phyloP scores from a whole-genome alignment of 1,140 invertebrate species.

The Lepidurus arcticus region DNA sequence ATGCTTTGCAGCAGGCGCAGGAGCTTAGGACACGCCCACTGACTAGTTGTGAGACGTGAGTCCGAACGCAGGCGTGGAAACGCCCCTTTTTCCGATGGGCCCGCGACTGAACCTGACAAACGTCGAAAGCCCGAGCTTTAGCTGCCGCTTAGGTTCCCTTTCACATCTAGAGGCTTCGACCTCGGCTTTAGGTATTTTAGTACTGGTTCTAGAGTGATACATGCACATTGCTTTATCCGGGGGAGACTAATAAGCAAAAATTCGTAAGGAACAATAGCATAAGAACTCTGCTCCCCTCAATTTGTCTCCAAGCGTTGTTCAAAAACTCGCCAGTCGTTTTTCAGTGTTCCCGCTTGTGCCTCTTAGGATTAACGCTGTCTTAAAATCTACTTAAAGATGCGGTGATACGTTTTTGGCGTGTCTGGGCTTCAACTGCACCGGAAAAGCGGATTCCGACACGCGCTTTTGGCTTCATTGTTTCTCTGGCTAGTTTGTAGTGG shows the following conservation, averaged over 20 bases:
- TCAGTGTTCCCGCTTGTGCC: slow-evolving; percentile 4
- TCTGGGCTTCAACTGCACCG: background rate
- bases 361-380: slow-evolving; percentile 13
- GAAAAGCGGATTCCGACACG: slow-evolving; percentile 2
- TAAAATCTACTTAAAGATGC: background rate
- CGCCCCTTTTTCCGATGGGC: background rate
- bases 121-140: background rate
- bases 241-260: background rate
- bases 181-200: slow-evolving; percentile 9
- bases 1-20: background rate
- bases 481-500: background rate
- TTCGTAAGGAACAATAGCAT: background rate
- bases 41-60: background rate
- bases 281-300: background rate
- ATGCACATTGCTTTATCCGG: background rate
- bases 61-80: background rate
- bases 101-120: background rate
- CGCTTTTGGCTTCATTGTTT: background rate
- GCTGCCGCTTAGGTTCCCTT: slow-evolving; percentile 8
- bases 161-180: slow-evolving; percentile 9
- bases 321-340: background rate
- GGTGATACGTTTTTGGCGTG: background rate
- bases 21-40: background rate
- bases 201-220: slow-evolving; percentile 14
- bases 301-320: background rate